Conservation (phyloP, 2,797 vertebrate species). For the Acrossocheilus wenchowensis region DNA sequence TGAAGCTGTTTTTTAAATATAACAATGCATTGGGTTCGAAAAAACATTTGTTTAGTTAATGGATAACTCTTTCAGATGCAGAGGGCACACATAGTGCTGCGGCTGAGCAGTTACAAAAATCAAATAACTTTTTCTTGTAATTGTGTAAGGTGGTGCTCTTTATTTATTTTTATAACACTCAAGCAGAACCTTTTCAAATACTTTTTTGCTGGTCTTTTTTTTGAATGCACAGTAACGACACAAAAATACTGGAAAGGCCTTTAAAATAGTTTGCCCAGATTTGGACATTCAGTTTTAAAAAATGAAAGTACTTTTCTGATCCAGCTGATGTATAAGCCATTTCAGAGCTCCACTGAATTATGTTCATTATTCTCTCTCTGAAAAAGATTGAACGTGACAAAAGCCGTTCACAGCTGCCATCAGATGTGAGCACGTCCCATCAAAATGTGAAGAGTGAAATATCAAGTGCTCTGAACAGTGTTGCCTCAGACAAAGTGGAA, state of each 20-base stretch:
- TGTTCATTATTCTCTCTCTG: slow-evolving; percentile 71
- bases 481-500: slow-evolving; percentile 59
- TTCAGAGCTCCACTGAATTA: slow-evolving; percentile 35
- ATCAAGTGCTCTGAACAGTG: slow-evolving; percentile 65
- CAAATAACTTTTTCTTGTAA: neutral
- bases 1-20: neutral
- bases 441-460: slow-evolving; percentile 71
- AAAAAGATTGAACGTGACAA: slow-evolving; percentile 84
- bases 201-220: neutral
- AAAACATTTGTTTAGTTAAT: neutral
- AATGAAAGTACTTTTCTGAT: neutral
- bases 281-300: neutral
- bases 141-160: neutral
- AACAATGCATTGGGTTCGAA: neutral
- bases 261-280: neutral
- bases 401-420: slow-evolving; percentile 81
- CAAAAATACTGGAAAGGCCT: neutral
- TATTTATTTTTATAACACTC: no score
- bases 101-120: neutral
- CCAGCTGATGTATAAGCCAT: slow-evolving; percentile 7
- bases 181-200: neutral
- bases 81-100: neutral
- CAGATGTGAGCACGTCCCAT: slow-evolving; percentile 71
- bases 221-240: neutral
- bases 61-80: neutral